phyloP scores from a whole-genome alignment of 2,113 vertebrate species.

The Phoenicopterus ruber region DNA sequence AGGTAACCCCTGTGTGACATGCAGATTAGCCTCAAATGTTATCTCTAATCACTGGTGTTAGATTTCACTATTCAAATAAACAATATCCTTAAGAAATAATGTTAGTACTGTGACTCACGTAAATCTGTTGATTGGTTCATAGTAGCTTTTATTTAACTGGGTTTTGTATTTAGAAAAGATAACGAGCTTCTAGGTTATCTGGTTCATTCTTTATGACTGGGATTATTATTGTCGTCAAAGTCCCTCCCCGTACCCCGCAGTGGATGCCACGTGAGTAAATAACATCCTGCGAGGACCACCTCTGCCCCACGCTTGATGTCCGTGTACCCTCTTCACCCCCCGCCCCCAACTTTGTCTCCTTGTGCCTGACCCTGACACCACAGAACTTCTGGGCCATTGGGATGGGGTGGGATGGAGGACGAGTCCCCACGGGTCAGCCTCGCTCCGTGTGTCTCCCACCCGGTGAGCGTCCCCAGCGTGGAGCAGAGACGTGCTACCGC shows the following conservation, averaged over 20 bases:
- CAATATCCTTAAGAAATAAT: not conserved
- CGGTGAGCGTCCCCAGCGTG: rapidly evolving
- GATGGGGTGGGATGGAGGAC: not conserved
- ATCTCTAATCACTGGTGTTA: not conserved
- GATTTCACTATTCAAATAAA: not conserved
- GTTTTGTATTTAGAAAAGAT: not conserved
- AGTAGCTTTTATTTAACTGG: not conserved
- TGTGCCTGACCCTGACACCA: not conserved
- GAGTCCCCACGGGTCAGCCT: not conserved
- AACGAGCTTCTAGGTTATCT: not conserved
- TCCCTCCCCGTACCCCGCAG: not conserved
- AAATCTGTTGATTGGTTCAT: not conserved
- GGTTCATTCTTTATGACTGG: not conserved
- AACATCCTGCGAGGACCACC: not conserved
- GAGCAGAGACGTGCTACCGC: too few relatives aligned
- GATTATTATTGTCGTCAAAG: not conserved
- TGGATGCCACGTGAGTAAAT: not conserved
- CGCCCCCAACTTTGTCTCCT: not conserved
- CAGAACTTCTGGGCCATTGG: not conserved
- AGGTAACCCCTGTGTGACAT: not conserved
- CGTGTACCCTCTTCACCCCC: not conserved
- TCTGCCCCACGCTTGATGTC: not conserved
- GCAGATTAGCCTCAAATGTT: not conserved
- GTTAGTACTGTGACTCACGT: rapidly evolving
- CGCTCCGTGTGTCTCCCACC: not conserved